Evolutionary conservation across 2,888 invertebrate species (phyloP).

Genomic region (Anthrax anthrax): DNA sequence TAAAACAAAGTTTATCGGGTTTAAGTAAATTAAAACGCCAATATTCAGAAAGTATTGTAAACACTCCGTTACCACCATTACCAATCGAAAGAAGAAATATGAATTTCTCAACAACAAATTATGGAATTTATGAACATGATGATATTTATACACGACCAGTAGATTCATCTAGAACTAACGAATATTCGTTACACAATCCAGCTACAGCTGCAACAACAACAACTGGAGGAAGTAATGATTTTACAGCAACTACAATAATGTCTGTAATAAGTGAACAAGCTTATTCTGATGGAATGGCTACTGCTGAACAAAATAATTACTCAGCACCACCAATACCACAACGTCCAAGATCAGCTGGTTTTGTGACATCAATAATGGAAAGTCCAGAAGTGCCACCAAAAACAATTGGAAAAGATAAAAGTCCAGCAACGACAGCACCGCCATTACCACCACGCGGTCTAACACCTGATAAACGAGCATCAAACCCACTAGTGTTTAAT

Average conservation of each 20-base stretch:
- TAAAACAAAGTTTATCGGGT: conserved; percentile 52
- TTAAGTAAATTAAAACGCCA: conserved; percentile 54
- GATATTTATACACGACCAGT: conserved; percentile 61
- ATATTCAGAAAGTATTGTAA: conserved; percentile 66
- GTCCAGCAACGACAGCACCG: conserved; percentile 46
- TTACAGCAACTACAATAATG: too few relatives aligned
- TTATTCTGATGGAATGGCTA: conserved; percentile 5
- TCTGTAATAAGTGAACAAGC: not conserved
- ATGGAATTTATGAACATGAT: conserved; percentile 41
- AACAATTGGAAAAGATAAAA: conserved; percentile 29
- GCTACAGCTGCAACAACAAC: too few relatives aligned
- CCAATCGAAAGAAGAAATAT: conserved; percentile 48
- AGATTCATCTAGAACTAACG: conserved; percentile 15
- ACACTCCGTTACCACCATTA: conserved; percentile 69
- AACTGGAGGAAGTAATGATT: not conserved
- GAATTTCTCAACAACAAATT: conserved; percentile 35
- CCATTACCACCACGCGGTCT: conserved; percentile 69
- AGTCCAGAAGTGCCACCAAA: conserved; percentile 39
- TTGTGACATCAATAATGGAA: conserved; percentile 30
- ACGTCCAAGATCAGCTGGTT: conserved; percentile 45
- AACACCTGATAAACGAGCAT: conserved; percentile 33
- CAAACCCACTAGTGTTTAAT: conserved; percentile 30
- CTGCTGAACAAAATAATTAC: conserved; percentile 4
- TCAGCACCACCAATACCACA: conserved; percentile 46
- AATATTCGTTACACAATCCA: not conserved